Evolutionary conservation across 2,888 invertebrate species (phyloP).

Genomic region (Icerya purchasi): DNA sequence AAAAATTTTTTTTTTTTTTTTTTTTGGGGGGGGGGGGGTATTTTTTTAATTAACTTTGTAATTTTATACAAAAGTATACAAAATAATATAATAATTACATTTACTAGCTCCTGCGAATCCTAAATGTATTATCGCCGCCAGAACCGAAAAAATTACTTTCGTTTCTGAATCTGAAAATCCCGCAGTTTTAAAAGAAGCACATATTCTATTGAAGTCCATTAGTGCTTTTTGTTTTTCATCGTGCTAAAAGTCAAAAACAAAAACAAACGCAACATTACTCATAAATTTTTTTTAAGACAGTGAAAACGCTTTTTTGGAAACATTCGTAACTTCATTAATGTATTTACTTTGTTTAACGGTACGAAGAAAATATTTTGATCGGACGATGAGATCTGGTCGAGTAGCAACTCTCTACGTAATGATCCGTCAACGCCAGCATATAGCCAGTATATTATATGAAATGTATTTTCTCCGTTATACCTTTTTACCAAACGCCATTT

Average conservation of each 20-base stretch:
- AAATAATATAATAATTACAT: no score
- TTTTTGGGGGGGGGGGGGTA: no score
- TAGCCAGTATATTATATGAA: conserved; percentile 40
- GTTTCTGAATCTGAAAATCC: conserved; percentile 57
- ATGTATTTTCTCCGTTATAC: conserved; percentile 38
- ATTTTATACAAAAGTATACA: no score
- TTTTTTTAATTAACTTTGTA: no score
- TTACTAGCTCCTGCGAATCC: conserved; percentile 66
- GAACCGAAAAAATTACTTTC: conserved; percentile 60
- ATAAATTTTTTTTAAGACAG: neutral
- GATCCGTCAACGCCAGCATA: conserved; percentile 62
- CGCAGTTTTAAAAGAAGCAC: conserved; percentile 51
- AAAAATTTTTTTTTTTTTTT: no score
- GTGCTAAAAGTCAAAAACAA: conserved; percentile 25
- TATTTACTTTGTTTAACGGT: conserved; percentile 45
- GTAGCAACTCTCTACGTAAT: conserved; percentile 56
- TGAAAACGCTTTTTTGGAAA: neutral
- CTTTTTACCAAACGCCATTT: conserved; percentile 45
- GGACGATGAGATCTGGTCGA: conserved; percentile 51
- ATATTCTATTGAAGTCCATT: conserved; percentile 57
- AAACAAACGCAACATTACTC: neutral
- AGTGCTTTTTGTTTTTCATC: conserved; percentile 61
- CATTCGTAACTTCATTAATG: conserved; percentile 3
- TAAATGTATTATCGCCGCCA: conserved; percentile 85
- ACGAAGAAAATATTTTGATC: conserved; percentile 52